phyloP scores from a whole-genome alignment of 2,888 invertebrate genomes.

The Dermolepida albohirtum region DNA sequence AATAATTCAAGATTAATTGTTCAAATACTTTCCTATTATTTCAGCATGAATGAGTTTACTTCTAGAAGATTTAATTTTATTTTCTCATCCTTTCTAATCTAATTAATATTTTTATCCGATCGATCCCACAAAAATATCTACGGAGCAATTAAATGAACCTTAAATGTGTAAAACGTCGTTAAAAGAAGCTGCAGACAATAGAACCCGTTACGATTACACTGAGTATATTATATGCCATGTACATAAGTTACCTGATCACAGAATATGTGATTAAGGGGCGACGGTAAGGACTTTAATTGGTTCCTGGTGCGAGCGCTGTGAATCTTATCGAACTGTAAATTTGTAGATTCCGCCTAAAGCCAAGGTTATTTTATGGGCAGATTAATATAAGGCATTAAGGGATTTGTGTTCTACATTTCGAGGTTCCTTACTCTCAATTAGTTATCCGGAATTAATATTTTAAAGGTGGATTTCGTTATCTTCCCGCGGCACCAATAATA shows the following conservation, averaged over 20 bases:
- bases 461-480: constrained; percentile 40
- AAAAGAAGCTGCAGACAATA: too few species aligned
- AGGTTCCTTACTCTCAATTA: constrained; percentile 41
- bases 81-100: too few species aligned
- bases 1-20: too few species aligned
- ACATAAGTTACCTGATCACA: constrained; percentile 22
- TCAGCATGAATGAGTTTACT: too few species aligned
- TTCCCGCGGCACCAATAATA: background rate
- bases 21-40: too few species aligned
- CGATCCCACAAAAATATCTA: too few species aligned
- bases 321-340: constrained; percentile 40
- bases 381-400: constrained; percentile 42
- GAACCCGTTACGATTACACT: too few species aligned
- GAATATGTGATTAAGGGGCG: constrained; percentile 23
- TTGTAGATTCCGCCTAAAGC: constrained; percentile 37
- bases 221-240: background rate
- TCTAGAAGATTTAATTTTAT: too few species aligned
- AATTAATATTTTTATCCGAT: too few species aligned
- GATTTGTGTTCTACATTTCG: constrained; percentile 41
- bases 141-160: too few species aligned
- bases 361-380: constrained; percentile 33
- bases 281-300: constrained; percentile 27
- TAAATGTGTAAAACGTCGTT: too few species aligned
- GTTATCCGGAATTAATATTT: constrained; percentile 43
- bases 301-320: constrained; percentile 18